These are phyloP conservation scores for Capreolus pygargus DNA, from an alignment of 2,113 vertebrate species.

Conservation along the genomic window DNA sequence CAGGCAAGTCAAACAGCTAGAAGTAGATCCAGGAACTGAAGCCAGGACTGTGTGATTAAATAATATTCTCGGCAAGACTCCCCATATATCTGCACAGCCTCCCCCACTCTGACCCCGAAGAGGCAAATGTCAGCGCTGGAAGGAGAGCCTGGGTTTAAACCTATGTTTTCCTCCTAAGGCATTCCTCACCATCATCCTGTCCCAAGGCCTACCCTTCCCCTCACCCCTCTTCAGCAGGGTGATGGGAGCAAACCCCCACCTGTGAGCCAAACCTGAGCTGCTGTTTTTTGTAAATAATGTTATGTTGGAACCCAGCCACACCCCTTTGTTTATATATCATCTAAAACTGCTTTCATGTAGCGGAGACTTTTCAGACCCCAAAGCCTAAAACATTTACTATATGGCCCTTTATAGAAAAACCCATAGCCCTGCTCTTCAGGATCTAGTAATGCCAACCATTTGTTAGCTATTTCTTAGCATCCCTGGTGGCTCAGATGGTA, in stretches of 20 bases:
- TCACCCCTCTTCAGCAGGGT: background rate
- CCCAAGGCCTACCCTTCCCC: background rate
- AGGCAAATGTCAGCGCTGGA: background rate
- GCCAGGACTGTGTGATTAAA: background rate
- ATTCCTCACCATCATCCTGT: background rate
- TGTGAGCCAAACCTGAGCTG: background rate
- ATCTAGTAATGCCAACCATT: background rate
- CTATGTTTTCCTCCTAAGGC: background rate
- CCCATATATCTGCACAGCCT: background rate
- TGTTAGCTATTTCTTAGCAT: background rate
- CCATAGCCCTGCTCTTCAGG: background rate
- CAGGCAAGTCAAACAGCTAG: background rate
- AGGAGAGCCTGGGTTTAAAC: background rate
- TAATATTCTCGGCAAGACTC: background rate
- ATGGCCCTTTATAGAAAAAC: background rate
- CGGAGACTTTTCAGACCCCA: background rate
- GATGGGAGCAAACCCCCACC: background rate
- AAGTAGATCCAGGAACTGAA: background rate
- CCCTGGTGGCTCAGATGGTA: background rate
- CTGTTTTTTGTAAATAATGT: constrained; percentile 4
- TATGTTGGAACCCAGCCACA: background rate
- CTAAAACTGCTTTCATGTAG: background rate
- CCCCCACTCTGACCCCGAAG: background rate
- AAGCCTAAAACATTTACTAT: background rate
- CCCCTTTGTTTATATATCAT: background rate